Evolutionary conservation across 1,140 invertebrate species (phyloP).

Genomic region (Psix sp.): DNA sequence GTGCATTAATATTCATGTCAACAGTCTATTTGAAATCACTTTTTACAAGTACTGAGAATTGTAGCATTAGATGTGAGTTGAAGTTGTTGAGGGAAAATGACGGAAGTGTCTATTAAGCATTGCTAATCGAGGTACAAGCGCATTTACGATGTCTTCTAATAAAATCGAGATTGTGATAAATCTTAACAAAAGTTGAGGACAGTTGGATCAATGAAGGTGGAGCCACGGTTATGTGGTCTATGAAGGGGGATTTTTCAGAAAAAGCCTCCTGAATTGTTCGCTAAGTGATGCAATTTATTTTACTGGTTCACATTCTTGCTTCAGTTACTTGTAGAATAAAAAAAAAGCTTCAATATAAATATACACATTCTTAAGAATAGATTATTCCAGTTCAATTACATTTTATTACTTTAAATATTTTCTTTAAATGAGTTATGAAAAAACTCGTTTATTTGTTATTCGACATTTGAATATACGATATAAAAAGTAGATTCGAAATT

Average conservation of each 20-base stretch:
- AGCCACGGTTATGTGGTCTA: constrained; percentile 27
- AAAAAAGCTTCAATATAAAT: no score
- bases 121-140: constrained; percentile 63
- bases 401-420: no score
- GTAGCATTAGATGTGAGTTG: constrained; percentile 38
- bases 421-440: no score
- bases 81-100: constrained; percentile 34
- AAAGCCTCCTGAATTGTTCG: constrained; percentile 48
- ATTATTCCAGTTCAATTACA: no score
- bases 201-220: constrained; percentile 35
- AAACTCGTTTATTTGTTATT: no score
- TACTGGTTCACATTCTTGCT: constrained; percentile 45
- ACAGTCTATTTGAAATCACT: constrained; percentile 52
- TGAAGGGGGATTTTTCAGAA: constrained; percentile 26
- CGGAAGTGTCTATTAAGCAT: constrained; percentile 64
- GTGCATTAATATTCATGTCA: constrained; percentile 47
- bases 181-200: constrained; percentile 43
- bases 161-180: constrained; percentile 43
- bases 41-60: constrained; percentile 54
- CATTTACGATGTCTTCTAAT: constrained; percentile 43
- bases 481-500: no score
- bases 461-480: no score
- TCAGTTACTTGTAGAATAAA: constrained; percentile 24
- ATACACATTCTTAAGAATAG: no score
- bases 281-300: constrained; percentile 62